A percentile compares a stretch with the other conserved stretches of the same genome.
Evolutionary conservation across 1,140 invertebrate genomes (phyloP).

Genomic region (Goniozus legneri): DNA sequence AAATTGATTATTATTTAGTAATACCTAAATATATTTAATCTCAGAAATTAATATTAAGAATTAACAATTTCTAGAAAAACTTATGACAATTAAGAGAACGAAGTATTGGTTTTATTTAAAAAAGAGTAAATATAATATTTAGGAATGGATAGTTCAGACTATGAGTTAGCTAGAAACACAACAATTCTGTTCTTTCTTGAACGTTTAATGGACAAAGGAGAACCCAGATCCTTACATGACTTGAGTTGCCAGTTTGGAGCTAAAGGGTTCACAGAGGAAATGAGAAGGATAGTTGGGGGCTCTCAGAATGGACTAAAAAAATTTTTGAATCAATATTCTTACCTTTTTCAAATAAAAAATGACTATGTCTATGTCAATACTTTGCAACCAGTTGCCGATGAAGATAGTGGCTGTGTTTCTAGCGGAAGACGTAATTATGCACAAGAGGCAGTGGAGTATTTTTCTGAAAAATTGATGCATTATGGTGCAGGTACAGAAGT

Average conservation of each 20-base stretch:
- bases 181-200: constrained; percentile 95
- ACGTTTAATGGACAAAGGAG: constrained; percentile 88
- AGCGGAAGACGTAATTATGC: constrained; percentile 78
- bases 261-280: constrained; percentile 93
- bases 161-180: constrained; percentile 89
- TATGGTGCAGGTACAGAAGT: constrained; percentile 88
- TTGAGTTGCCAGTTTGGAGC: constrained; percentile 95
- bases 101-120: too few relatives aligned
- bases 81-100: background rate
- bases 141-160: constrained; percentile 92
- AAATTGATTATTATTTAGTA: background rate
- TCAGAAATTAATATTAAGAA: constrained; percentile 7
- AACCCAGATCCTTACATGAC: constrained; percentile 91
- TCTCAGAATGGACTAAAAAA: constrained; percentile 92
- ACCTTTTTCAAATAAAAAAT: constrained; percentile 85
- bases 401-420: constrained; percentile 48
- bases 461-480: constrained; percentile 83
- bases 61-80: constrained; percentile 8
- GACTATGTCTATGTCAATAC: constrained; percentile 88
- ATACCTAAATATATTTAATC: background rate
- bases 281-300: constrained; percentile 91
- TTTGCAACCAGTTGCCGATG: constrained; percentile 58
- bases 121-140: too few relatives aligned
- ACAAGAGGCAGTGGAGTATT: constrained; percentile 91
- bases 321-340: constrained; percentile 85